A percentile compares a stretch with the other conserved stretches of the same genome.
These are phyloP conservation scores for Archilochus colubris DNA, from an alignment of 2,113 vertebrate genomes.

Conservation along the genomic window DNA sequence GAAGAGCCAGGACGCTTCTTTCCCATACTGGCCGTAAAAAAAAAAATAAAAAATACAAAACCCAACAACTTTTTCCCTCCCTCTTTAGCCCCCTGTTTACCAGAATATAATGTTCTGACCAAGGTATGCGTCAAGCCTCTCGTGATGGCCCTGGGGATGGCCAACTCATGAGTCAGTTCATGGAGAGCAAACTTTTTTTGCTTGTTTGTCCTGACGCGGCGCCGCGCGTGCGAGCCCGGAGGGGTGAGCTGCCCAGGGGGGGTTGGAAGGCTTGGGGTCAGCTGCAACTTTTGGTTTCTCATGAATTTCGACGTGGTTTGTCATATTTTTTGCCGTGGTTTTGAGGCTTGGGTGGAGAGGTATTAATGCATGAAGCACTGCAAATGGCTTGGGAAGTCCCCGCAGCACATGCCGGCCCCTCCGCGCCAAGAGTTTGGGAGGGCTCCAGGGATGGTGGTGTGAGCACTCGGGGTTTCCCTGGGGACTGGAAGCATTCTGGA, in stretches of 20 bases:
- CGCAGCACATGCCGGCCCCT: background rate
- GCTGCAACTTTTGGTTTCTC: background rate
- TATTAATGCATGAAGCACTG: background rate
- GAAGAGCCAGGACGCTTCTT: background rate
- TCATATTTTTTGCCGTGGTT: background rate
- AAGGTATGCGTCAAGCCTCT: background rate
- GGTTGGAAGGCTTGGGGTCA: background rate
- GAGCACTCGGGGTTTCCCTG: fast-evolving
- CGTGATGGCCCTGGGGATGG: background rate
- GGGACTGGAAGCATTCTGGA: background rate
- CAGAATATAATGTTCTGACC: background rate
- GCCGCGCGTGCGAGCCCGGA: background rate
- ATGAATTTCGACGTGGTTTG: background rate
- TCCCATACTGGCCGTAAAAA: background rate
- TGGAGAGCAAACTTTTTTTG: background rate
- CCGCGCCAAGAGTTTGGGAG: background rate
- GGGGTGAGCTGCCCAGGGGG: background rate
- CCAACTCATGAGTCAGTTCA: constrained; percentile 2
- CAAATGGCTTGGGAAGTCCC: background rate
- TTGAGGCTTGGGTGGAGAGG: background rate
- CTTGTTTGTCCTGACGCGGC: background rate
- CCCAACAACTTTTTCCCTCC: background rate
- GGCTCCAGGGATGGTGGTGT: background rate
- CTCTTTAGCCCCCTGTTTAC: background rate
- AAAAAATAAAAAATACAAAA: background rate